Evolutionary conservation across 92 coral and sea anemone species (phyloP), one percentile per base, ranked within the genome.

Genomic region (Virgularia gustaviana): DNA sequence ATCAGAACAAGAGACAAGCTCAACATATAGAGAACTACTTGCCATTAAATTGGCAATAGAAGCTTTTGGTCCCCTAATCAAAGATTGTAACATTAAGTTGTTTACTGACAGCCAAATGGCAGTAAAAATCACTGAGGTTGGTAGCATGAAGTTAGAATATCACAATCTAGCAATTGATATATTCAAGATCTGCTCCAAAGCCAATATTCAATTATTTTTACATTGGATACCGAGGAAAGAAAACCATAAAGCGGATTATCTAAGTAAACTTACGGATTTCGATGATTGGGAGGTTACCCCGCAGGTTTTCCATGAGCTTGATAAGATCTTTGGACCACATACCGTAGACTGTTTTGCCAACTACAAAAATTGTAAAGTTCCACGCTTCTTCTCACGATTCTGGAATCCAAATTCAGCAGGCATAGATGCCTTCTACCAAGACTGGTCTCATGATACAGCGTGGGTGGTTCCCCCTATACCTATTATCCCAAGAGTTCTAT

Each of bases 331-430:
- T 75, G 83, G 77, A 20, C 81, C 78, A 8, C 66, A 59, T 36
- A 72, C 77, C 3, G 51, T 73, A 31, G 77, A 83, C 32, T 79
- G 77, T 32, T 79, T 84, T 64, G 85, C 84, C 60, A 71, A 42
- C 49, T 74, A 52, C 55, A 65, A 70, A 28, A 78, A 78, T 54
- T 38, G 60, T 0, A 56, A 70, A 60, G 62, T 56, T 4, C 9
- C 25, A 3, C 0, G 64, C 0, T 78, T 55, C 19, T 78, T 51
- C 19, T 71, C 74, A 1, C 65, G 78, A 3, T 79, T 70, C 30
- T 79, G 70, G 78, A 79, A 79, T 57, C 83, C 78, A 1, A 53
- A 72, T 9, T 55, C 78, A 20, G 49, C 83, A 2, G 78, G 77
- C n/a, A 57, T 27, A 32, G 79, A 70, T n/a, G n/a, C n/a, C n/a